Evolutionary conservation across 92 coral and sea anemone genomes (phyloP), one percentile per base, ranked within the genome.

Genomic region (Actinostola sp.): DNA sequence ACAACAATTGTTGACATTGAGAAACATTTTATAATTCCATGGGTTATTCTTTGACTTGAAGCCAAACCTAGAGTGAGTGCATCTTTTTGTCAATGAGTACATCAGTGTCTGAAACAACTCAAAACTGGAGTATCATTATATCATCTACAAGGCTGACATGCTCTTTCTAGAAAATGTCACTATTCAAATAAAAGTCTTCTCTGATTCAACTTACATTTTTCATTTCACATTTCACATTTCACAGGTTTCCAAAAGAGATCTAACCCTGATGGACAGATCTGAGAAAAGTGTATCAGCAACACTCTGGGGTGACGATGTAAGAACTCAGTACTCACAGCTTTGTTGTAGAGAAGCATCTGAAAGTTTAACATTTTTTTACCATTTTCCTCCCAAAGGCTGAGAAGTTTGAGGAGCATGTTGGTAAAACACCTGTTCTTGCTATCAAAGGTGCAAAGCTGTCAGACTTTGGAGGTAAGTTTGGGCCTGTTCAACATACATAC

Each of bases 371-470:
- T 1, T 23, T 61, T 14, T 0, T 33, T 2, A 10, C 1, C 25
- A 72, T 30, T 24, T 49, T 7, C 12, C 15, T 32, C 36, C 16
- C 24, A 34, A 54, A 94, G 98, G 98, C 98, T 51, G 89, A 88
- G 84, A 85, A 76, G 74, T 94, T 94, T 88, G 98, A 94, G 31
- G 89, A 93, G 78, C 65, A 91, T 71, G 84, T 64, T 70, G 97
- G 95, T 1, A 82, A 87, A 71, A 82, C 76, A 57, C 97, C 98
- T 17, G 91, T 94, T 25, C 62, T 94, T 42, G 97, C 98, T 36
- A 72, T 92, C 34, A 88, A 85, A 43, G 98, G 98, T 17, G 95
- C 85, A 24, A 94, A 83, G 58, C 92, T 94, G 43, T 94, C 98
- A 23, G 98, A 94, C 67, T 94, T 82, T 83, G 98, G 98, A 79